Conservation (phyloP, 2,888 invertebrate species). For the Cheilosia urbana region DNA sequence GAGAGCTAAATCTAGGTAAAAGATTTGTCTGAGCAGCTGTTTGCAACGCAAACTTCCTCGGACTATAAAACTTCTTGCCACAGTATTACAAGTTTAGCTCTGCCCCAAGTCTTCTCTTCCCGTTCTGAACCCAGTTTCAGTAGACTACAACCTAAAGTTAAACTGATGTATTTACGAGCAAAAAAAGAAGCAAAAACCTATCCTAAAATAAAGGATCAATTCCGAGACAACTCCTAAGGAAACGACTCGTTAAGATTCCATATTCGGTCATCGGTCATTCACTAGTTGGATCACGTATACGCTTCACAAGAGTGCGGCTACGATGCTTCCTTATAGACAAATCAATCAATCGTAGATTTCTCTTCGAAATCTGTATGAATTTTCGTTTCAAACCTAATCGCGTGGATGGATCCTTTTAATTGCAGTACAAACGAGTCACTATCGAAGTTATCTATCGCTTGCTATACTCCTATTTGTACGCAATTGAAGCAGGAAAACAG, state of each 20-base stretch:
- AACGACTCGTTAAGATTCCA: neutral
- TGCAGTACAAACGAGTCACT: neutral
- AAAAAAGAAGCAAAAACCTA: too few relatives aligned
- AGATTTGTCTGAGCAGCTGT: too few relatives aligned
- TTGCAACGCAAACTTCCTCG: too few relatives aligned
- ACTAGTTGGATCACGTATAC: neutral
- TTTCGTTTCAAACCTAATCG: constrained; percentile 10
- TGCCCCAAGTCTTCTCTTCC: too few relatives aligned
- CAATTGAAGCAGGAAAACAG: constrained; percentile 33
- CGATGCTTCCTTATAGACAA: neutral
- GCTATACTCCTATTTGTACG: neutral
- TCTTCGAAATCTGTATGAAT: neutral
- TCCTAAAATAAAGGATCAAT: too few relatives aligned
- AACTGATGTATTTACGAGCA: too few relatives aligned
- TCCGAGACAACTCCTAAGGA: too few relatives aligned
- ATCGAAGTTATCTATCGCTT: neutral
- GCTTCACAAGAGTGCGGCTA: constrained; percentile 1
- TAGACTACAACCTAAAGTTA: too few relatives aligned
- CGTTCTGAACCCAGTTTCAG: too few relatives aligned
- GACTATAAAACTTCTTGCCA: too few relatives aligned
- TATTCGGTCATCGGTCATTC: neutral
- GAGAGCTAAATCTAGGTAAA: too few relatives aligned
- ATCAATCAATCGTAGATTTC: constrained; percentile 14
- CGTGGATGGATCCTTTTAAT: neutral
- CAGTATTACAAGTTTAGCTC: too few relatives aligned